Evolutionary conservation across 2,888 invertebrate species (phyloP), one percentile per base, ranked within the genome.

Genomic region (Zeuzera pyrina): DNA sequence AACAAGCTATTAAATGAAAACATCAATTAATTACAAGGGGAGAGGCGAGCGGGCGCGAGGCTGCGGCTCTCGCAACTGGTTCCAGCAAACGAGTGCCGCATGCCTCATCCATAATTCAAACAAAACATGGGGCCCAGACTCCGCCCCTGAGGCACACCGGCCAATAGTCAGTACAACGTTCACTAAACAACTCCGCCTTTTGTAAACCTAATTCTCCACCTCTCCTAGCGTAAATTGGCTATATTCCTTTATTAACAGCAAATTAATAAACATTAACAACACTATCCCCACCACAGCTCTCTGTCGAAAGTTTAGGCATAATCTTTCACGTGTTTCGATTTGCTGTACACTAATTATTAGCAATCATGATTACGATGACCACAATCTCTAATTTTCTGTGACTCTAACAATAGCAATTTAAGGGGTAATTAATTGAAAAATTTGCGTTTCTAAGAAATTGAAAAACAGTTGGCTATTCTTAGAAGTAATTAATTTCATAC

Each of bases 51-150:
- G 71, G 70, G 71, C 68, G 67, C 69, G 72, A 70, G 66, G 72
- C 70, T 71, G 74, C 58, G 60, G 60, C 69, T 59, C 64, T 64
- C 71, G 59, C 76, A 78, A 81, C 81, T 79, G 81, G 81, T 81
- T 79, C 73, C 48, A 51, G 68, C 65, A 67, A 58, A 52, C 67
- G 65, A 58, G 59, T 64, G 60, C 62, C 62, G 66, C 65, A 52
- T 65, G 66, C 61, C 63, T 78, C 78, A 79, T 81, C 79, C 79
- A 81, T 83, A 78, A 81, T 79, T 79, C 79, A 79, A 81, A 79
- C 74, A 77, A 63, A 79, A 79, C 76, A 78, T 79, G 79, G 78
- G 77, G 56, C 66, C 78, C 72, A 70, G 57, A 70, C 79, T 55
- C 72, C 81, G 81, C 83, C 83, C 81, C 76, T 72, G 76, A 50